A percentile compares a stretch with the other conserved stretches of the same genome.
Conservation (phyloP, 1,140 invertebrate species). For the Psix sp. region DNA sequence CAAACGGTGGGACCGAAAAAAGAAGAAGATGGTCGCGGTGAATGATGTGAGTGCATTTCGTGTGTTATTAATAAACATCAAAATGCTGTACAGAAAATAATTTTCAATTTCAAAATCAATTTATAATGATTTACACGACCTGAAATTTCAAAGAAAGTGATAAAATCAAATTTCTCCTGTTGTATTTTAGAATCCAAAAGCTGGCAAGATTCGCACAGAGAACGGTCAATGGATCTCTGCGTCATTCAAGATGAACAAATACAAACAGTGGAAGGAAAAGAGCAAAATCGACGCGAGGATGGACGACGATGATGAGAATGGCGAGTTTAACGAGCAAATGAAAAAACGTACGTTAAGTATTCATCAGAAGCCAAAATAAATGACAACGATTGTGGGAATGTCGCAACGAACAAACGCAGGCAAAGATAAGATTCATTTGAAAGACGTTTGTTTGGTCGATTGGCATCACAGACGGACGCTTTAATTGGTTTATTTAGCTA, state of each 20-base stretch:
- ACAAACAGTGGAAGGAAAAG: constrained; percentile 91
- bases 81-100: no score
- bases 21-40: constrained; percentile 92
- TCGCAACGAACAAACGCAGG: no score
- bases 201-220: constrained; percentile 94
- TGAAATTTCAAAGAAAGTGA: no score
- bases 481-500: constrained; percentile 66
- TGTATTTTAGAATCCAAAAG: constrained; percentile 77
- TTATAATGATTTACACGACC: no score
- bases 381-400: not conserved
- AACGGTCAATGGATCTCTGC: constrained; percentile 95
- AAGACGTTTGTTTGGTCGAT: constrained; percentile 49
- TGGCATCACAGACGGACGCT: constrained; percentile 58
- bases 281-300: constrained; percentile 82
- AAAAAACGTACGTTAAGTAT: constrained; percentile 64
- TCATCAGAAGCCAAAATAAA: not conserved
- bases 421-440: constrained; percentile 7
- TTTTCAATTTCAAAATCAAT: no score
- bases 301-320: constrained; percentile 80
- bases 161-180: constrained; percentile 5
- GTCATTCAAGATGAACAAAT: constrained; percentile 93
- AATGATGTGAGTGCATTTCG: constrained; percentile 76
- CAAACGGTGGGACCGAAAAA: constrained; percentile 92
- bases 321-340: constrained; percentile 69
- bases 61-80: not conserved